phyloP scores from a whole-genome alignment of 2,888 invertebrate genomes.

The Pachycephus smyrnensis region DNA sequence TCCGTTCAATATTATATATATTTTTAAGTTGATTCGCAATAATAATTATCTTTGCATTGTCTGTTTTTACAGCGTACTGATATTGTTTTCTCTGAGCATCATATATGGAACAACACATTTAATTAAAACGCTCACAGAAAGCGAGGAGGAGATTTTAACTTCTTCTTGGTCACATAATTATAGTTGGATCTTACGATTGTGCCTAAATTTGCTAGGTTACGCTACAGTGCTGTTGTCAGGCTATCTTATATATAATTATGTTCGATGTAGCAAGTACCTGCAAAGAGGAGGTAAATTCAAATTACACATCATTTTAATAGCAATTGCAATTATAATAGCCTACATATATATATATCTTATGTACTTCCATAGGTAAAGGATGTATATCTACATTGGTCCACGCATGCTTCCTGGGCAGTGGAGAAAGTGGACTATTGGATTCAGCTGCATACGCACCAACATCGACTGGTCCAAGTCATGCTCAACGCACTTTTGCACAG shows the following conservation, averaged over 20 bases:
- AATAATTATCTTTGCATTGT: conserved; percentile 42
- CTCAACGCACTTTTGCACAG: conserved; percentile 70
- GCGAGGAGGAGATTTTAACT: conserved; percentile 48
- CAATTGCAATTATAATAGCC: neutral
- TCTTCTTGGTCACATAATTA: conserved; percentile 69
- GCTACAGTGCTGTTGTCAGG: conserved; percentile 90
- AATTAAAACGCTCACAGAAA: conserved; percentile 56
- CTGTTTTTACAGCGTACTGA: conserved; percentile 65
- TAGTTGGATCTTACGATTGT: conserved; percentile 82
- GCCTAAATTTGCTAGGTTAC: conserved; percentile 88
- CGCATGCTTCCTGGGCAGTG: conserved; percentile 70
- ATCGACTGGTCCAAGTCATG: conserved; percentile 39
- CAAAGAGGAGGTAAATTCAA: conserved; percentile 77
- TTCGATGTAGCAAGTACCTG: conserved; percentile 81
- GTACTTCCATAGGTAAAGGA: conserved; percentile 61
- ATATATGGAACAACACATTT: conserved; percentile 67
- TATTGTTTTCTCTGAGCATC: conserved; percentile 66
- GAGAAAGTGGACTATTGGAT: conserved; percentile 64
- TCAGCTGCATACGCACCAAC: conserved; percentile 55
- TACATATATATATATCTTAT: neutral
- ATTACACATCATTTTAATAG: neutral
- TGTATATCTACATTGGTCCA: conserved; percentile 67
- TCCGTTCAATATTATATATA: too few species aligned
- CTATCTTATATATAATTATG: conserved; percentile 84
- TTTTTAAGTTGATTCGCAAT: too few species aligned